These are phyloP conservation scores for Drosophila ohnishii DNA, from an alignment of 1,140 invertebrate species.

Conservation along the genomic window DNA sequence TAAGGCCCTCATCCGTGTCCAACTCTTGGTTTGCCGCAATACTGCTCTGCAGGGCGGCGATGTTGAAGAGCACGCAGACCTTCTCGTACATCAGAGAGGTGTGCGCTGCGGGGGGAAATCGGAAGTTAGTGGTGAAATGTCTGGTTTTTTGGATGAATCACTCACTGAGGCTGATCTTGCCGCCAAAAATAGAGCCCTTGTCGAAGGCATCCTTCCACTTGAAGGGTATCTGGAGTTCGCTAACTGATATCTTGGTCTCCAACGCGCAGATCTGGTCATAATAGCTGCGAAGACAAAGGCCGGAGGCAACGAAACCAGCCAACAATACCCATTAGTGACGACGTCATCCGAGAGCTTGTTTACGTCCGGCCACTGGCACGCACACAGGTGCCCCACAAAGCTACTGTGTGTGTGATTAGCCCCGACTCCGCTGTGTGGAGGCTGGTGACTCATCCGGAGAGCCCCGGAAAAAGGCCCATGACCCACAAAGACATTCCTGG, in stretches of 20 bases:
- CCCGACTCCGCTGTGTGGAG: conserved; percentile 5
- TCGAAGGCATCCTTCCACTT: conserved; percentile 99
- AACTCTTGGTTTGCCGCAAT: conserved; percentile 93
- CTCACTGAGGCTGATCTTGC: conserved; percentile 96
- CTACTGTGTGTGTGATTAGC: conserved; percentile 41
- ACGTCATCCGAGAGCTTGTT: conserved; percentile 67
- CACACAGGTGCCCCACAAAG: conserved; percentile 18
- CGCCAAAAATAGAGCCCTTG: conserved; percentile 96
- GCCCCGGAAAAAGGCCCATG: conserved; percentile 1
- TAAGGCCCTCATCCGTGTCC: conserved; percentile 96
- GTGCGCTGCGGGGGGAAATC: conserved; percentile 86
- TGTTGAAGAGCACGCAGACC: conserved; percentile 98
- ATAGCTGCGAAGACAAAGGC: conserved; percentile 88
- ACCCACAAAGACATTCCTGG: conserved; percentile 2
- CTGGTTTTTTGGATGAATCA: conserved; percentile 1
- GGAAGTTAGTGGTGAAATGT: conserved; percentile 18
- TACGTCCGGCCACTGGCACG: conserved; percentile 44
- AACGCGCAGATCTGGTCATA: conserved; percentile 97
- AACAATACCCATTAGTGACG: conserved; percentile 45
- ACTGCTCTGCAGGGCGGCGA: conserved; percentile 95
- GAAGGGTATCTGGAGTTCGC: conserved; percentile 96
- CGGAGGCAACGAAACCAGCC: conserved; percentile 25
- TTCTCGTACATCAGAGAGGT: conserved; percentile 95
- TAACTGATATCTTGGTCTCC: conserved; percentile 96
- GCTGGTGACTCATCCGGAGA: conserved; percentile 59